Evolutionary conservation across 2,888 invertebrate species (phyloP).

Genomic region (Standfussiana lucernea): DNA sequence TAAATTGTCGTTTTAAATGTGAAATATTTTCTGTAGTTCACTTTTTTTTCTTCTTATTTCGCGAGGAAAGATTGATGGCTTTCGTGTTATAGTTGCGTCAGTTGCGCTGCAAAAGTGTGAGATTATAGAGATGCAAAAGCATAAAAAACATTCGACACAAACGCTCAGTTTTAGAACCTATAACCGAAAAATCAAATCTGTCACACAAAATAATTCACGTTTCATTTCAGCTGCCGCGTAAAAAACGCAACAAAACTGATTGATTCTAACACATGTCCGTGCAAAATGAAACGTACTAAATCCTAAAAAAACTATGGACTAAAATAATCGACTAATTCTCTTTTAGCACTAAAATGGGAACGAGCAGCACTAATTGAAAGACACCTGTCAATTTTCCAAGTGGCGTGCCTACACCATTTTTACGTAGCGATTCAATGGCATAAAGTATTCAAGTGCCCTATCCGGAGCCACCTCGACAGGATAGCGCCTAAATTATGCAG

Average conservation of each 20-base stretch:
- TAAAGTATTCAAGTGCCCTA: constrained; percentile 87
- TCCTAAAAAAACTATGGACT: constrained; percentile 55
- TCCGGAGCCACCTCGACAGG: constrained; percentile 82
- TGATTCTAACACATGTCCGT: constrained; percentile 51
- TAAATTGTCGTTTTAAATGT: constrained; percentile 68
- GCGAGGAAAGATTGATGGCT: constrained; percentile 54
- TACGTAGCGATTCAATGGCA: constrained; percentile 76
- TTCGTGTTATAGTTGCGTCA: constrained; percentile 57
- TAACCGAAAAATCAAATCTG: constrained; percentile 30
- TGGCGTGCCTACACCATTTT: constrained; percentile 78
- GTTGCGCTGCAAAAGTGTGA: constrained; percentile 30
- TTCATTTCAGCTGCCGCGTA: constrained; percentile 25
- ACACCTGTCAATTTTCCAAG: constrained; percentile 85
- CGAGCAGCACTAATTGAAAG: constrained; percentile 79
- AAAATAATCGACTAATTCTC: constrained; percentile 60
- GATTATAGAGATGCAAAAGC: constrained; percentile 37
- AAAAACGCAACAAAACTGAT: constrained; percentile 39
- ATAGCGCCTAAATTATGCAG: constrained; percentile 87
- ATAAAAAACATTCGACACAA: constrained; percentile 16
- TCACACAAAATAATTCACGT: constrained; percentile 43
- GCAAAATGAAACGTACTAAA: constrained; percentile 44
- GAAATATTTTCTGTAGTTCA: constrained; percentile 69
- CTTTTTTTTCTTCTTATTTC: constrained; percentile 50
- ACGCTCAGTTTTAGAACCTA: constrained; percentile 26
- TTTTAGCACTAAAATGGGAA: constrained; percentile 55